Base-by-base conservation (phyloP, 2,113 vertebrate species). In the Amphiprion ocellaris region DNA sequence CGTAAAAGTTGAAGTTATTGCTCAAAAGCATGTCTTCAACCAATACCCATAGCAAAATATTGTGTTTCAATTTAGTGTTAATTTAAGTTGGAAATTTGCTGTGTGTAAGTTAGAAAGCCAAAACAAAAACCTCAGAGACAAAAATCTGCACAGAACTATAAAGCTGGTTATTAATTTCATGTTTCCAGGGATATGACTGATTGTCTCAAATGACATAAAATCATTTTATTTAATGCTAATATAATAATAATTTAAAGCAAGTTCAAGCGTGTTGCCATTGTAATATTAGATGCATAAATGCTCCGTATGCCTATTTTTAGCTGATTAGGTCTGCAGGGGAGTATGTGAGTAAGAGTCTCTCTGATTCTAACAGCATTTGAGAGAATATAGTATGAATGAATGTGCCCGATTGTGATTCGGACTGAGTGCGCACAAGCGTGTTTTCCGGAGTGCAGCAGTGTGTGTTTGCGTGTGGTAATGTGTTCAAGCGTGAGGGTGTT, bases 401-500 rank as follows among this genome's bases (percentile, higher is more conserved):
- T 7, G n/a, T 64, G 60, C 44, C 12, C 24, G 26, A 69, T 16
- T 56, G 16, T 53, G 49, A 10, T 69, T 37, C 23, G 11, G 62
- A 63, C 37, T 58, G 10, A 41, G 53, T 61, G 64, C 52, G 30
- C 23, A 44, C 3, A 11, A 64, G 62, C 0, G 6, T 67, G 65
- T 83, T 16, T 62, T 37, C 15, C 12, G 2, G 46, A 62, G 24
- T 78, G 52, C 59, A 55, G 8, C 30, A 28, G 52, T 37, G 54
- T 49, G 47, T 39, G 26, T 69, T 10, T 66, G 33, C 63, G 33
- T 79, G 63, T 62, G 69, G 10, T 50, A 24, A 26, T 59, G 33
- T 49, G 53, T 76, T 58, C 28, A 58, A 17, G 66, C 49, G 70
- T 66, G 67, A 50, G 67, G 46, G 52, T 68, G 84, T 90, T 87